Evolutionary conservation across 2,113 vertebrate species (phyloP).

Genomic region (Laterallus jamaicensis): DNA sequence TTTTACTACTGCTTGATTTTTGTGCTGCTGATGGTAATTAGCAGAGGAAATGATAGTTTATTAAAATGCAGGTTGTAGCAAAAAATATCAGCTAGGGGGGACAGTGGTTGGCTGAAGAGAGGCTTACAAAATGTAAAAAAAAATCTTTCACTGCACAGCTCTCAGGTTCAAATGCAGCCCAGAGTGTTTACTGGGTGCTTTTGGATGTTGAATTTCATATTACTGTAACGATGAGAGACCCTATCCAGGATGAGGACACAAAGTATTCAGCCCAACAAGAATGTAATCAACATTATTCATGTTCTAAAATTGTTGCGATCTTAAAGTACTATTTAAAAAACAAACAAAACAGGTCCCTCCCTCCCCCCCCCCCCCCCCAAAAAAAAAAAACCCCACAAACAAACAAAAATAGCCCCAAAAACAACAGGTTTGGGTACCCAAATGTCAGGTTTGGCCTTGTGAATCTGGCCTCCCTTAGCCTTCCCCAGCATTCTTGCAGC

Average conservation of each 20-base stretch:
- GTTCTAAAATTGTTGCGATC: not conserved
- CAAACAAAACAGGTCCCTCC: too few species aligned
- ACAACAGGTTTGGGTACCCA: not conserved
- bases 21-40: not conserved
- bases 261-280: not conserved
- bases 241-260: not conserved
- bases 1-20: constrained; percentile 34
- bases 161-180: not conserved
- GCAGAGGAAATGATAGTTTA: not conserved
- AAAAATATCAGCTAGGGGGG: not conserved
- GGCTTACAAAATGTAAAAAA: not conserved
- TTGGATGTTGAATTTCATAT: not conserved
- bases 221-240: not conserved
- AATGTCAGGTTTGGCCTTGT: not conserved
- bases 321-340: not conserved
- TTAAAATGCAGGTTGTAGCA: not conserved
- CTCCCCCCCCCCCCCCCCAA: too few species aligned
- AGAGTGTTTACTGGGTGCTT: not conserved
- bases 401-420: not conserved
- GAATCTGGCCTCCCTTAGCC: not conserved
- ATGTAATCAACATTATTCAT: not conserved
- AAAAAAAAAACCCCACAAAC: not conserved
- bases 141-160: not conserved
- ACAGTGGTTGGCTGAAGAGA: not conserved
- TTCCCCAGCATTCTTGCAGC: not conserved